A percentile compares a stretch with the other conserved stretches of the same genome.
These are phyloP conservation scores for Pantherophis vulpinus DNA, from an alignment of 2,797 vertebrate species.

Conservation along the genomic window DNA sequence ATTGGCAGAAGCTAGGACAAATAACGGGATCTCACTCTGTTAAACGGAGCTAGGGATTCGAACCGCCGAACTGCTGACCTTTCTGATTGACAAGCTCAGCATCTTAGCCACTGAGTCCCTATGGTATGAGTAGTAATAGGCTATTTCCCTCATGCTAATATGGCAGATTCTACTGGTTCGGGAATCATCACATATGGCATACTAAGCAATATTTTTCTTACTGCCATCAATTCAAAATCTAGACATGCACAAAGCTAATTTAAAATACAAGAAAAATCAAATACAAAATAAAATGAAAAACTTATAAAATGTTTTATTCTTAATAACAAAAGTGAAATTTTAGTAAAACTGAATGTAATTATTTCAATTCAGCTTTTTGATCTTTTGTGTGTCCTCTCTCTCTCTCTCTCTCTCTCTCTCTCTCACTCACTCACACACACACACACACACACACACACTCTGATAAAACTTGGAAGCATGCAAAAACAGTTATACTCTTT, in stretches of 20 bases:
- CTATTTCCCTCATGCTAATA: background rate
- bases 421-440: constrained; percentile 3
- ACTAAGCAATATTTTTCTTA: background rate
- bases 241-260: background rate
- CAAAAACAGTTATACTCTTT: constrained; percentile 40
- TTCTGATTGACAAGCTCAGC: too few species aligned
- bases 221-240: background rate
- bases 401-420: constrained; percentile 13
- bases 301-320: background rate
- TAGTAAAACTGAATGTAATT: background rate
- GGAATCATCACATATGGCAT: background rate
- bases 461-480: constrained; percentile 18
- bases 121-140: background rate
- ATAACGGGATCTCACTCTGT: too few species aligned
- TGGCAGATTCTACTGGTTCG: background rate
- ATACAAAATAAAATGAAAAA: background rate
- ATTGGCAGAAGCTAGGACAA: too few species aligned
- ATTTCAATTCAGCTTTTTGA: background rate
- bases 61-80: too few species aligned
- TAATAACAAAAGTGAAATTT: background rate
- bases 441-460: background rate
- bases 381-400: constrained; percentile 9
- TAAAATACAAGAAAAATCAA: background rate
- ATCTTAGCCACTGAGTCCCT: background rate
- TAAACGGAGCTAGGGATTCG: too few species aligned